phyloP scores from a whole-genome alignment of 1,140 invertebrate genomes.

The Oppia nitens region DNA sequence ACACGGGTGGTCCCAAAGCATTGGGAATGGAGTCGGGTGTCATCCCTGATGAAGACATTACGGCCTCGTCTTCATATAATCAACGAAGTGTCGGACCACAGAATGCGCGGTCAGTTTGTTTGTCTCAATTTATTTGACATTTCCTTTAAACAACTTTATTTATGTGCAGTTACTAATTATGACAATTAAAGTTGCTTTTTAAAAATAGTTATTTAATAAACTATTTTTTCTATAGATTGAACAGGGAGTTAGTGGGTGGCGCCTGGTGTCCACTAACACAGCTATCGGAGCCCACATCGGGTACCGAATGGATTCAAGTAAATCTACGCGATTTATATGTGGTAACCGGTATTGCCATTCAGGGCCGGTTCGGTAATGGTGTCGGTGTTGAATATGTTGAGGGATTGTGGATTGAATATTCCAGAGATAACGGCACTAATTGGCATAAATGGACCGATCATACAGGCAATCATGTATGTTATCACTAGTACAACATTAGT shows the following conservation, averaged over 20 bases:
- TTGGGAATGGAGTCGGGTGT: slow-evolving; percentile 77
- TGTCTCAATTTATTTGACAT: slow-evolving; percentile 5
- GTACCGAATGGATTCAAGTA: slow-evolving; percentile 77
- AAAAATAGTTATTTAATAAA: background rate
- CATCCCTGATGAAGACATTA: slow-evolving; percentile 66
- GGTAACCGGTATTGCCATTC: slow-evolving; percentile 63
- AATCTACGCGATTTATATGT: slow-evolving; percentile 57
- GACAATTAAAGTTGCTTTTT: background rate
- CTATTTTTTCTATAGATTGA: slow-evolving; percentile 46
- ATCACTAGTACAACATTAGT: background rate
- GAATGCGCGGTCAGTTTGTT: slow-evolving; percentile 56
- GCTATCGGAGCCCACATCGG: slow-evolving; percentile 38
- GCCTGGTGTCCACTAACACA: slow-evolving; percentile 84
- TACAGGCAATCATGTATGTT: slow-evolving; percentile 13
- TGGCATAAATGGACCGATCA: slow-evolving; percentile 15
- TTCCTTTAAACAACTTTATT: background rate
- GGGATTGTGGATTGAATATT: slow-evolving; percentile 76
- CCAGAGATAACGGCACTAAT: slow-evolving; percentile 13
- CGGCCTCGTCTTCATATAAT: slow-evolving; percentile 73
- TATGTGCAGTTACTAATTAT: background rate
- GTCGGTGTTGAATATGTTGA: slow-evolving; percentile 80
- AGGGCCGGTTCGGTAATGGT: slow-evolving; percentile 84
- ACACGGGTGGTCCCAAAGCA: slow-evolving; percentile 25
- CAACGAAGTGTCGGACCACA: slow-evolving; percentile 73
- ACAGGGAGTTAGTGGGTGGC: slow-evolving; percentile 71